A percentile compares a stretch with the other conserved stretches of the same genome.
These are phyloP conservation scores for Campylomormyrus numenius DNA, from an alignment of 2,113 vertebrate genomes.

Conservation along the genomic window DNA sequence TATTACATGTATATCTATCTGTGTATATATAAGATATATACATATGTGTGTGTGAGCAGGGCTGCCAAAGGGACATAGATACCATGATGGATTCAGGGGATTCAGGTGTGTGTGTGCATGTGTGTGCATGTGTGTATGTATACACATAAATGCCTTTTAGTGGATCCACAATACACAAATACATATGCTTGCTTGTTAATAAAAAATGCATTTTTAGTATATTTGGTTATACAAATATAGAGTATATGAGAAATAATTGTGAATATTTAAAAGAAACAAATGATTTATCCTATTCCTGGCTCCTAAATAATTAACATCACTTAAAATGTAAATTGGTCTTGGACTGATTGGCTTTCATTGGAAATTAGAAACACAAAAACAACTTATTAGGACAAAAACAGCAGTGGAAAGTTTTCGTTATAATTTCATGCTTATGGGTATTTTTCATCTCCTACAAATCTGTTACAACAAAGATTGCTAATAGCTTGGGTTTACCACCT, in stretches of 20 bases:
- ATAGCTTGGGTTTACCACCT: neutral
- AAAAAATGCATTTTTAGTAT: neutral
- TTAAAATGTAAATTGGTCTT: neutral
- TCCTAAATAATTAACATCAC: neutral
- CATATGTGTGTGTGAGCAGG: too few species aligned
- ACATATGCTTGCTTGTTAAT: neutral
- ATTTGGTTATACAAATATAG: neutral
- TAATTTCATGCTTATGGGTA: neutral
- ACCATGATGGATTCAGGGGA: too few species aligned
- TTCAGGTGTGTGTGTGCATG: too few species aligned
- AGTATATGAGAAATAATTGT: neutral
- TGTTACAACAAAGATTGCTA: neutral
- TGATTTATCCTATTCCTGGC: neutral
- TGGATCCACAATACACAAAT: neutral
- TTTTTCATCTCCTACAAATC: neutral
- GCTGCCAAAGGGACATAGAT: too few species aligned
- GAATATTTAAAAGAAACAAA: neutral
- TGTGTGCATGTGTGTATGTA: neutral
- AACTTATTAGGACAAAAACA: neutral
- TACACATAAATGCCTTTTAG: neutral
- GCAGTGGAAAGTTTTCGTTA: too few species aligned
- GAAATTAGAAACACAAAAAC: neutral
- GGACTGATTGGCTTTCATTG: neutral
- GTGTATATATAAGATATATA: too few species aligned
- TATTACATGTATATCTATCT: neutral